A percentile compares a stretch with the other conserved stretches of the same genome.
phyloP scores from a whole-genome alignment of 2,113 vertebrate species.

The Pseudorectes ferrugineus region DNA sequence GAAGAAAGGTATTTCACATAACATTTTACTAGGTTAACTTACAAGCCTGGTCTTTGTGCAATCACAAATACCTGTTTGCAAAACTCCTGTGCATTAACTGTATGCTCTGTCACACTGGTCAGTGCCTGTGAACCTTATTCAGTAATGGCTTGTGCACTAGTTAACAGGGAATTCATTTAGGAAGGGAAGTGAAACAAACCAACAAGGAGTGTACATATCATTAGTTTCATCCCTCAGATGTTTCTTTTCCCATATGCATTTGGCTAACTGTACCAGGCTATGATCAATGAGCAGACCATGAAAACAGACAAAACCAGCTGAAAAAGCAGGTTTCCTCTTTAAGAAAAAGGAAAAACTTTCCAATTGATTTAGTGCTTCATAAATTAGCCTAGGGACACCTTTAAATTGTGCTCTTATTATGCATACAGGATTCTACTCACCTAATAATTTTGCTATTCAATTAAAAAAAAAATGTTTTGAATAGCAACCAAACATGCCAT shows the following conservation, averaged over 20 bases:
- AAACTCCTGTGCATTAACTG: background rate
- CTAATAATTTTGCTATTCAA: conserved; percentile 73
- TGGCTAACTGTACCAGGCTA: background rate
- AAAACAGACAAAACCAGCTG: conserved; percentile 57
- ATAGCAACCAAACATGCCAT: conserved; percentile 55
- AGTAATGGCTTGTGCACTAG: background rate
- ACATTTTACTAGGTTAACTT: background rate
- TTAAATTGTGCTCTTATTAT: conserved; percentile 72
- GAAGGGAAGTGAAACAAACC: background rate
- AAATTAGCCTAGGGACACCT: conserved; percentile 72
- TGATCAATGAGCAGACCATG: conserved; percentile 41
- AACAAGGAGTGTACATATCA: background rate
- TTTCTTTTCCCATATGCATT: conserved; percentile 31
- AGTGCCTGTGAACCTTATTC: background rate
- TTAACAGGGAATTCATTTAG: conserved; percentile 8
- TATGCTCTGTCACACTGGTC: background rate
- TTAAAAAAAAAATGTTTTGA: conserved; percentile 70
- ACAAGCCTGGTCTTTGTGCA: background rate
- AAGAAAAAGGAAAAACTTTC: conserved; percentile 48
- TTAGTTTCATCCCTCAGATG: conserved; percentile 20
- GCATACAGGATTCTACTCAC: conserved; percentile 68
- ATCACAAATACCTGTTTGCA: background rate
- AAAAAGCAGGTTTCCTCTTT: conserved; percentile 58
- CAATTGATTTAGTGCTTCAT: conserved; percentile 68
- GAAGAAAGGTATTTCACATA: background rate